Evolutionary conservation across 2,888 invertebrate genomes (phyloP), one percentile per base, ranked within the genome.

Genomic region (Candidula unifasciata): DNA sequence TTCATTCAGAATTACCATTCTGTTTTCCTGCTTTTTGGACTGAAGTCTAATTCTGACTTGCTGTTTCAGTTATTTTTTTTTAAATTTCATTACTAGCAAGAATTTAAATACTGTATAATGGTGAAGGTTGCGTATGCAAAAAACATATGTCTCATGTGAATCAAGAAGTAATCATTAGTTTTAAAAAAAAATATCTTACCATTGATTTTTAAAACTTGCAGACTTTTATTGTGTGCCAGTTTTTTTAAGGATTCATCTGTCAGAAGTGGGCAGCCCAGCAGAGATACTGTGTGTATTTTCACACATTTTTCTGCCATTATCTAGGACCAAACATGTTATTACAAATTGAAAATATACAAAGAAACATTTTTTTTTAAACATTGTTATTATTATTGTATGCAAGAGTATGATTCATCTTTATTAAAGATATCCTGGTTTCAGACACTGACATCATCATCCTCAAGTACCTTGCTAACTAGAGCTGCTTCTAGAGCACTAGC

Each of bases 191-290:
- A 35, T 30, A 8, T 78, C 87, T 82, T 86, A 93, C 93, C 91
- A 88, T 93, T 92, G 60, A 93, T 87, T 88, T 92, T 92, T 33
- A 93, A 82, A 83, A 90, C 91, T 85, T 88, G 89, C 35, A 93
- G 87, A 68, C 88, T 90, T 84, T 90, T 92, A 84, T 88, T 88
- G n/a, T 88, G 87, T 21, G 93, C 92, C 30, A 93, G 86, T 82
- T 86, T 89, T 84, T 92, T 92, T 86, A 93, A 91, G 44, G 92
- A 86, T 71, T 92, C 92, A 83, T 93, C 93, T 16, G 93, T 91
- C 66, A 93, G 87, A 52, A 92, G 89, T 13, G 91, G 91, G n/a
- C 93, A 92, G 0, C 93, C 93, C 27, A 93, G 90, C 66, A 93
- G 87, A 0, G 93, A 93, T 37, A 93, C 82, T 6, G 91, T 90